These are phyloP conservation scores for Zosterops japonicus DNA, from an alignment of 2,113 vertebrate species.

Conservation along the genomic window DNA sequence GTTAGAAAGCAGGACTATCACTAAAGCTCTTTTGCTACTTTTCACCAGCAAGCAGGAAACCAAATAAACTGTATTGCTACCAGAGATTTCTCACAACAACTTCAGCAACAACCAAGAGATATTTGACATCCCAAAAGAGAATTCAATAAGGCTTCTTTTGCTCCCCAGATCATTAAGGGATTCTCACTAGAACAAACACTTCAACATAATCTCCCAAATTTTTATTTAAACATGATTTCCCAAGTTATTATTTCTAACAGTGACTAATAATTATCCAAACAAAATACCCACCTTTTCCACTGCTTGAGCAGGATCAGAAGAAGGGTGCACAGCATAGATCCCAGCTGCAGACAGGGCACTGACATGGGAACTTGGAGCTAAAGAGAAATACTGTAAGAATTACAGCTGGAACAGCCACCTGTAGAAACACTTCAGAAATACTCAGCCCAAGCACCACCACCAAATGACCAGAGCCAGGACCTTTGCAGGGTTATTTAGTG, in stretches of 20 bases:
- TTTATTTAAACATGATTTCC: neutral
- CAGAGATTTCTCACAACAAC: neutral
- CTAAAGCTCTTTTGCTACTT: neutral
- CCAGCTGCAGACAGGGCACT: constrained; percentile 86
- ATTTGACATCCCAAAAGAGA: neutral
- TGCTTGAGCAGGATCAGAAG: constrained; percentile 91
- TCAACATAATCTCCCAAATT: neutral
- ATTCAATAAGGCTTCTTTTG: neutral
- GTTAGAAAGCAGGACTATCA: neutral
- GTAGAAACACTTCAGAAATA: neutral
- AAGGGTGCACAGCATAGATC: constrained; percentile 92
- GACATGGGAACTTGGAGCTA: constrained; percentile 87
- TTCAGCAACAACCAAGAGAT: neutral
- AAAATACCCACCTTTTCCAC: constrained; percentile 85
- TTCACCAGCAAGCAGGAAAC: neutral
- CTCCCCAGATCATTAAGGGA: neutral
- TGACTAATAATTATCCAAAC: neutral
- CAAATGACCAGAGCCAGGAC: neutral
- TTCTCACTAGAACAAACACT: neutral
- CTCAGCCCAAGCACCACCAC: neutral
- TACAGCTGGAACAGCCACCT: neutral
- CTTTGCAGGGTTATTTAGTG: neutral
- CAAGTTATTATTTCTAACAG: neutral
- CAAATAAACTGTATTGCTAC: neutral
- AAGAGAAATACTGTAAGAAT: neutral